Evolutionary conservation across 1,140 invertebrate genomes (phyloP).

Genomic region (Drosophila kurseongensis): DNA sequence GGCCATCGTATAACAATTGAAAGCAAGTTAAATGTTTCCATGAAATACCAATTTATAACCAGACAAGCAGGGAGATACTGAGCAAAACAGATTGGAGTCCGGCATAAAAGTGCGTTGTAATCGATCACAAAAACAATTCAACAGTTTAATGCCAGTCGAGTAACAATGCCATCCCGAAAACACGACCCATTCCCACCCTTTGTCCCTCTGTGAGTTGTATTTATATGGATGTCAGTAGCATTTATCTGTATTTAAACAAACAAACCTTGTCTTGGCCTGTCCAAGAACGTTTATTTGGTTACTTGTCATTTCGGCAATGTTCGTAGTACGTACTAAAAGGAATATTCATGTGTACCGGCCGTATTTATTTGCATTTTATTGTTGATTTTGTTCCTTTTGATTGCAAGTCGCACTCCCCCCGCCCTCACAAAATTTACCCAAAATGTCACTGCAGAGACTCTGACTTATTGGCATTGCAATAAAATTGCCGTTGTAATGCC

Average conservation of each 20-base stretch:
- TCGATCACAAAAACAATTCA: constrained; percentile 61
- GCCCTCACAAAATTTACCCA: constrained; percentile 54
- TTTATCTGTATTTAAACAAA: constrained; percentile 81
- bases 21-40: constrained; percentile 50
- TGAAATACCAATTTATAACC: constrained; percentile 70
- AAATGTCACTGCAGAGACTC: constrained; percentile 67
- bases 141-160: constrained; percentile 62
- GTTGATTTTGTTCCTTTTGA: constrained; percentile 80
- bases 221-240: constrained; percentile 69
- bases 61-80: constrained; percentile 18
- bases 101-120: constrained; percentile 68
- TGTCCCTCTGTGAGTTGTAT: constrained; percentile 24
- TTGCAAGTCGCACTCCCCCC: constrained; percentile 47
- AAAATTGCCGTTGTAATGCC: constrained; percentile 65
- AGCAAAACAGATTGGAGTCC: constrained; percentile 40
- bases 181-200: constrained; percentile 3
- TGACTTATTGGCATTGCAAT: constrained; percentile 56
- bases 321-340: constrained; percentile 27
- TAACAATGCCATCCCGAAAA: background rate
- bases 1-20: constrained; percentile 60
- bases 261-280: constrained; percentile 57
- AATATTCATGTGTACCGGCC: constrained; percentile 54
- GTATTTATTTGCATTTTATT: constrained; percentile 82
- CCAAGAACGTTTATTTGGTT: constrained; percentile 74
- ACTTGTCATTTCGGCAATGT: constrained; percentile 73